phyloP scores from a whole-genome alignment of 2,113 vertebrate genomes.

The Chauna torquata region DNA sequence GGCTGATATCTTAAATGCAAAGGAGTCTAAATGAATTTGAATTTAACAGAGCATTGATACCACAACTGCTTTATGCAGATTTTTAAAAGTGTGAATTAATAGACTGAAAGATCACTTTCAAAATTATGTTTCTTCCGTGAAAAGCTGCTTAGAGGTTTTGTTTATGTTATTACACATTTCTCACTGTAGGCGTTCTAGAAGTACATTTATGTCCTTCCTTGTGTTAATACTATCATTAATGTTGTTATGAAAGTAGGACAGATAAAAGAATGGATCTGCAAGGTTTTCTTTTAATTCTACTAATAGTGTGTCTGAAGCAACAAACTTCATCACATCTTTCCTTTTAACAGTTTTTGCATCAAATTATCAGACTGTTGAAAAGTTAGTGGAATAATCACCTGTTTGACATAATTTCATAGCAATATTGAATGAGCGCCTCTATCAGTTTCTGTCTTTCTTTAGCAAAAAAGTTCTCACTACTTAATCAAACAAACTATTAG shows the following conservation, averaged over 20 bases:
- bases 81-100: neutral
- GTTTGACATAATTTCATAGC: constrained; percentile 61
- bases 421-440: constrained; percentile 34
- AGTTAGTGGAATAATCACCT: neutral
- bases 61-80: neutral
- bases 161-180: neutral
- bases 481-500: constrained; percentile 35
- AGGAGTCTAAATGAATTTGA: neutral
- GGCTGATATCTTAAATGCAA: neutral
- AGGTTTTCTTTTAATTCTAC: neutral
- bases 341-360: neutral
- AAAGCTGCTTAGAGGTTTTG: neutral
- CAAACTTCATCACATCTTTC: neutral
- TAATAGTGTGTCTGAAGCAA: neutral
- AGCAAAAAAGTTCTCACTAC: constrained; percentile 24
- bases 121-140: neutral
- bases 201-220: neutral
- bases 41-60: neutral
- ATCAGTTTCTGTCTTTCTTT: constrained; percentile 53
- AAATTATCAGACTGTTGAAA: neutral
- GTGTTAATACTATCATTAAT: neutral
- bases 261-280: neutral
- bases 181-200: neutral
- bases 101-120: neutral
- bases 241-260: neutral